These are phyloP conservation scores for Sphaeramia orbicularis DNA, from an alignment of 2,797 vertebrate species.

Conservation along the genomic window DNA sequence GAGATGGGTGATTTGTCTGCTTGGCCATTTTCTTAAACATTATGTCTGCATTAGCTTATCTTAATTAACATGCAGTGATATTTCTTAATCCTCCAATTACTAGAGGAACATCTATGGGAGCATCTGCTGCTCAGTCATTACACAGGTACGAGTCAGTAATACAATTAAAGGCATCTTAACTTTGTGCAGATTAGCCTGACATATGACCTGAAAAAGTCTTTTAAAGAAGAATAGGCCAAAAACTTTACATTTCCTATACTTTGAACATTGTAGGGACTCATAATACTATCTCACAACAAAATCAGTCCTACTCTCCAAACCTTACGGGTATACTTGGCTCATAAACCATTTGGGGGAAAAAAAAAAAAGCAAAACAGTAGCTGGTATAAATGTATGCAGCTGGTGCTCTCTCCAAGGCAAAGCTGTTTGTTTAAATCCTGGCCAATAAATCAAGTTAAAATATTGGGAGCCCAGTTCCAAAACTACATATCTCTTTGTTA, in stretches of 20 bases:
- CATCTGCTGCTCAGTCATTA: slow-evolving; percentile 63
- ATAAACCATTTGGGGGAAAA: neutral
- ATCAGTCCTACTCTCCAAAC: neutral
- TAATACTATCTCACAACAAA: neutral
- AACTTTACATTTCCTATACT: no score
- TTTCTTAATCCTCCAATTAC: slow-evolving; percentile 72
- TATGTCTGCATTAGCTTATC: slow-evolving; percentile 71
- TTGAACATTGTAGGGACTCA: neutral
- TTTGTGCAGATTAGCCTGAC: slow-evolving; percentile 27
- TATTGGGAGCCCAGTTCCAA: slow-evolving; percentile 29
- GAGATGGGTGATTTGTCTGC: slow-evolving; percentile 55
- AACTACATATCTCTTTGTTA: slow-evolving; percentile 46
- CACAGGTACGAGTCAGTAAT: slow-evolving; percentile 60
- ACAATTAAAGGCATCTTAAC: slow-evolving; percentile 63
- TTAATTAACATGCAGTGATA: slow-evolving; percentile 78
- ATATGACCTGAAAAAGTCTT: neutral
- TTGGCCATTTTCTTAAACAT: slow-evolving; percentile 52
- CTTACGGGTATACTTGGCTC: neutral
- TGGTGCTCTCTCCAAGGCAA: slow-evolving; percentile 6
- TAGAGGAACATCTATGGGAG: slow-evolving; percentile 62
- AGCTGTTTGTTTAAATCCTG: slow-evolving; percentile 32
- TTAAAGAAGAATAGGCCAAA: slow-evolving; percentile 4
- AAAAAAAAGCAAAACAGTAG: neutral
- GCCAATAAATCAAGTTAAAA: slow-evolving; percentile 62
- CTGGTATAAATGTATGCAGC: slow-evolving; percentile 20